Conservation (phyloP, 2,113 vertebrate species). For the Callithrix jacchus region DNA sequence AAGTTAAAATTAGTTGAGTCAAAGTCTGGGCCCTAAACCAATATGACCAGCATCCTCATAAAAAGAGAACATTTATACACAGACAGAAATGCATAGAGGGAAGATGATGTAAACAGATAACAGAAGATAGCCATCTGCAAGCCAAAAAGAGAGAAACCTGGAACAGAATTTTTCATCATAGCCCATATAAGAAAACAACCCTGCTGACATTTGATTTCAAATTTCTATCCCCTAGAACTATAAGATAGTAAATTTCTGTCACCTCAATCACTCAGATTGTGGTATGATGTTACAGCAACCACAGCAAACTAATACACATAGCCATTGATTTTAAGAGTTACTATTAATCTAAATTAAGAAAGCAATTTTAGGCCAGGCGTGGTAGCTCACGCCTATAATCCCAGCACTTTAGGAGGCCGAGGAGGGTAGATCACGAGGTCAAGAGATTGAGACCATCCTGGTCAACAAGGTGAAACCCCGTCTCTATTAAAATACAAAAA, state of each 20-base stretch:
- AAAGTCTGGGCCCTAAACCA: background rate
- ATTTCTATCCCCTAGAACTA: background rate
- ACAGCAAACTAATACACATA: background rate
- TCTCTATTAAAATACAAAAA: too few relatives aligned
- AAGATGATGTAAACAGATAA: background rate
- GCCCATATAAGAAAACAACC: background rate
- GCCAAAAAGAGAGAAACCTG: background rate
- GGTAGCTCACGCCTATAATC: too few relatives aligned
- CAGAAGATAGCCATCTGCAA: background rate
- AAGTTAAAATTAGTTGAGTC: background rate
- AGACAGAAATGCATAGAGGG: background rate
- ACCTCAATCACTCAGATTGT: background rate
- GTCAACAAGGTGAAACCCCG: too few relatives aligned
- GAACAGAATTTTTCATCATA: background rate
- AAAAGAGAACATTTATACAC: background rate
- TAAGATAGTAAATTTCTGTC: background rate
- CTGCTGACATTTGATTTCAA: background rate
- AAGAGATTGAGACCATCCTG: too few relatives aligned
- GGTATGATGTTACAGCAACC: background rate
- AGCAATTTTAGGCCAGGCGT: too few relatives aligned
- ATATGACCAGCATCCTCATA: background rate
- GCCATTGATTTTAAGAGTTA: background rate
- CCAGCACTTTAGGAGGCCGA: too few relatives aligned
- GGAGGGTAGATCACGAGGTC: too few relatives aligned
- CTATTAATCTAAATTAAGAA: background rate